Evolutionary conservation across 1,140 invertebrate genomes (phyloP).

Genomic region (Diorhabda sublineata): DNA sequence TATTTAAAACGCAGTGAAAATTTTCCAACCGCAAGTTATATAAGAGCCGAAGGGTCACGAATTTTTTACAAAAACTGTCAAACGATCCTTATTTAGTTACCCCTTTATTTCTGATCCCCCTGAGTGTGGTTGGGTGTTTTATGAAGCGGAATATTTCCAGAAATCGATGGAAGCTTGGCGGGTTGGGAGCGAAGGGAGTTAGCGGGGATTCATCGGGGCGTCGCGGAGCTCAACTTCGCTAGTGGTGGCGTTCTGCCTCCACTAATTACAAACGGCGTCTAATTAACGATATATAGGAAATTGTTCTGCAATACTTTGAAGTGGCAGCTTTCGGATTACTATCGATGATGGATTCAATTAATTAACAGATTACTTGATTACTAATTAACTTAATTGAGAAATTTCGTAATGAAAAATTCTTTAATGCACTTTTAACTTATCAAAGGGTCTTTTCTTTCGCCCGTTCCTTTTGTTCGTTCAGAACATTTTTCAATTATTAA

Average conservation of each 20-base stretch:
- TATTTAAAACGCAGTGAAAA: no score
- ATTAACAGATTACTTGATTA: slow-evolving; percentile 48
- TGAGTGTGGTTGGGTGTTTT: slow-evolving; percentile 23
- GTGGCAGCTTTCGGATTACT: slow-evolving; percentile 41
- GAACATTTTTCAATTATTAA: slow-evolving; percentile 26
- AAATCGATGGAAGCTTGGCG: slow-evolving; percentile 37
- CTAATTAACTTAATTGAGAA: slow-evolving; percentile 45
- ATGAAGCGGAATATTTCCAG: slow-evolving; percentile 42
- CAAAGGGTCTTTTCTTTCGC: slow-evolving; percentile 21
- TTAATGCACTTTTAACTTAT: slow-evolving; percentile 34
- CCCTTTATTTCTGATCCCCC: slow-evolving; percentile 1
- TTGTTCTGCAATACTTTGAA: slow-evolving; percentile 48
- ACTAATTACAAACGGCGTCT: slow-evolving; percentile 46
- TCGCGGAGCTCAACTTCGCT: slow-evolving; percentile 15
- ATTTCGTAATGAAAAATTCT: slow-evolving; percentile 39
- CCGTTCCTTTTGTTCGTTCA: slow-evolving; percentile 10
- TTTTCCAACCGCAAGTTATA: no score
- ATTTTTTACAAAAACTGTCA: not conserved
- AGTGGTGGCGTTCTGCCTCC: slow-evolving; percentile 29
- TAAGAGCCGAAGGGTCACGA: not conserved
- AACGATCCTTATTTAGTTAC: not conserved
- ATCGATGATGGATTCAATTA: slow-evolving; percentile 46
- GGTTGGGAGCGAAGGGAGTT: not conserved
- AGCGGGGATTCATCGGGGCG: not conserved
- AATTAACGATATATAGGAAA: slow-evolving; percentile 48